A percentile compares a stretch with the other conserved stretches of the same genome.
phyloP scores from a whole-genome alignment of 2,888 invertebrate species.

The Andrena fulva region DNA sequence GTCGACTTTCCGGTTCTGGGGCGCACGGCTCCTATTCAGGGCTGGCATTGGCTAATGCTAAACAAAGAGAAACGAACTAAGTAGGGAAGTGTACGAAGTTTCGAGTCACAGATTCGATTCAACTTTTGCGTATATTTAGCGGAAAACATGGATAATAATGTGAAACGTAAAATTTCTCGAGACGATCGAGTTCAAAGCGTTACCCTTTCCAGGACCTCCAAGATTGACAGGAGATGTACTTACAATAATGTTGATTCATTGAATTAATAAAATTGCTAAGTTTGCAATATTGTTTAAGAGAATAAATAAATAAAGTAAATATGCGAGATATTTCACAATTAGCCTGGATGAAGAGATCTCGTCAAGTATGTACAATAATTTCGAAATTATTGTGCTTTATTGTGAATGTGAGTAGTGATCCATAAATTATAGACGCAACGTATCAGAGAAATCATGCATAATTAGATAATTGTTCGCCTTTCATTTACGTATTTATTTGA shows the following conservation, averaged over 20 bases:
- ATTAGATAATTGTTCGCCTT: slow-evolving; percentile 10
- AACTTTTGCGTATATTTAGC: no score
- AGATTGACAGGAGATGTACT: no score
- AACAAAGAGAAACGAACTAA: neutral
- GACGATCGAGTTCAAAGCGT: no score
- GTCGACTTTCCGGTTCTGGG: neutral
- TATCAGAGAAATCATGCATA: slow-evolving; percentile 17
- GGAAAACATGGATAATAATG: no score
- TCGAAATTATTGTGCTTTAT: slow-evolving; percentile 22
- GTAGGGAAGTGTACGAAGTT: neutral
- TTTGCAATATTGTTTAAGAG: neutral
- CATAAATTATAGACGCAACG: slow-evolving; percentile 7
- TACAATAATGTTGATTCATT: neutral
- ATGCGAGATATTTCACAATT: slow-evolving; percentile 6
- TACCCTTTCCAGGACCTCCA: no score
- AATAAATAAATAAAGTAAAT: slow-evolving; percentile 29
- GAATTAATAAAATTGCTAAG: neutral
- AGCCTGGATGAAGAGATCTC: slow-evolving; percentile 2
- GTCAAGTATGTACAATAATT: slow-evolving; percentile 16
- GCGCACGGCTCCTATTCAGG: neutral
- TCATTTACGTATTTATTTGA: slow-evolving; percentile 21
- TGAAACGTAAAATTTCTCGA: no score
- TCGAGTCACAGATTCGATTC: neutral
- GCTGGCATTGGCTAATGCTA: slow-evolving; percentile 1
- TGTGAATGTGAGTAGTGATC: slow-evolving; percentile 26